A percentile compares a stretch with the other conserved stretches of the same genome.
phyloP scores from a whole-genome alignment of 2,113 vertebrate genomes.

The Anarhynchus alexandrinus region DNA sequence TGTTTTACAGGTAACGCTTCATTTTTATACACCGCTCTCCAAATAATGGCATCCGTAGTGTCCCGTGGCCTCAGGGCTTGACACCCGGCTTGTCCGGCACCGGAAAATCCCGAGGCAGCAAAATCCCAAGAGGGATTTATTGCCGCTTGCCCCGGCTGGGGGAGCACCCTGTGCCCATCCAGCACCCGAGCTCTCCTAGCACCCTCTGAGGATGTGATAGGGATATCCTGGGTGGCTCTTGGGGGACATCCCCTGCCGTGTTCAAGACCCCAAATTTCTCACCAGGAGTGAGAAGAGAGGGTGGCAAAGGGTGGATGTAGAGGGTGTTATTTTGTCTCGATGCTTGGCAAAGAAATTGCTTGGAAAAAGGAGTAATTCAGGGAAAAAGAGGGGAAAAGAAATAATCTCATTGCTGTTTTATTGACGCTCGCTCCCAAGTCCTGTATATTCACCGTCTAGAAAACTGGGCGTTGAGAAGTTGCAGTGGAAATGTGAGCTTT shows the following conservation, averaged over 20 bases:
- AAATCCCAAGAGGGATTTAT: background rate
- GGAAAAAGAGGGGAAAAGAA: background rate
- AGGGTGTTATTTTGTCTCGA: background rate
- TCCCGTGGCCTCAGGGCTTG: background rate
- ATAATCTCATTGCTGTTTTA: background rate
- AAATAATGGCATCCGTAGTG: background rate
- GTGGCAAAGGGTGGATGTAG: no score
- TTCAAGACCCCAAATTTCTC: background rate
- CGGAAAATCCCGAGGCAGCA: background rate
- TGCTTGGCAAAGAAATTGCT: background rate
- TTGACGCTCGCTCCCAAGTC: background rate
- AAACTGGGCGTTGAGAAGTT: conserved; percentile 12
- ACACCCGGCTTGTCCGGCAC: background rate
- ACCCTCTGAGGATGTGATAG: background rate
- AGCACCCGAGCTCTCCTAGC: background rate
- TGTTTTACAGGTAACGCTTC: background rate
- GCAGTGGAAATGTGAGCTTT: conserved; percentile 16
- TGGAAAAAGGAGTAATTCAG: background rate
- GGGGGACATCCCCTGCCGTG: background rate
- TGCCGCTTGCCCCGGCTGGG: background rate
- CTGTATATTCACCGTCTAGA: background rate
- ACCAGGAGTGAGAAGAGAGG: background rate
- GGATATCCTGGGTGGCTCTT: background rate
- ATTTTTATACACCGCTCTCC: background rate
- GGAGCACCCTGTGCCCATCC: background rate